A percentile compares a stretch with the other conserved stretches of the same genome.
phyloP scores from a whole-genome alignment of 2,888 invertebrate genomes.

The Pherbina coryleti region DNA sequence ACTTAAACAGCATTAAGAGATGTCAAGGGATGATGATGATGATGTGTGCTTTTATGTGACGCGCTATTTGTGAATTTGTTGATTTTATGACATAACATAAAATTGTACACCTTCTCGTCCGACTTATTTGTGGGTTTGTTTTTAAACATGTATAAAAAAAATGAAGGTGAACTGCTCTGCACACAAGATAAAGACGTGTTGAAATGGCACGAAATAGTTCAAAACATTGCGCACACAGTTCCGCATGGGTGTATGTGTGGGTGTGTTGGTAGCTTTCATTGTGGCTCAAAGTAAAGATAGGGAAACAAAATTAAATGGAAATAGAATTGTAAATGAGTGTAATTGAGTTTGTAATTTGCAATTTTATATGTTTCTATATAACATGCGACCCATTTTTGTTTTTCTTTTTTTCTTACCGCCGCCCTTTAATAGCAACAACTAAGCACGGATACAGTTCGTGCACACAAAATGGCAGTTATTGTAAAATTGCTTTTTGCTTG shows the following conservation, averaged over 20 bases:
- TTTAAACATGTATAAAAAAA: no score
- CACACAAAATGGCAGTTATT: neutral
- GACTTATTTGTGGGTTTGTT: no score
- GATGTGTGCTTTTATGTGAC: no score
- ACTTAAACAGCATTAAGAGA: no score
- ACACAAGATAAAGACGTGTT: no score
- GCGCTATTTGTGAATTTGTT: no score
- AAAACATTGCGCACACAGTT: neutral
- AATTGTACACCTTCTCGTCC: no score
- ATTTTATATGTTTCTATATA: conserved; percentile 9
- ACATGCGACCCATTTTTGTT: neutral
- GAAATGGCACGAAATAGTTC: no score
- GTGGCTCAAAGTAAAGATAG: neutral
- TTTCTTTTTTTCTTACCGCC: neutral
- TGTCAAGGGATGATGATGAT: no score
- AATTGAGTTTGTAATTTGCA: conserved; percentile 15
- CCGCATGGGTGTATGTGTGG: neutral
- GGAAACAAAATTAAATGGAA: neutral
- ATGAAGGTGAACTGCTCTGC: no score
- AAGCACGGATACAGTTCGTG: neutral
- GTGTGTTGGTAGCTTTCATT: neutral
- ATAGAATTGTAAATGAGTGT: conserved; percentile 14
- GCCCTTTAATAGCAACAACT: neutral
- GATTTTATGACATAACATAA: no score
- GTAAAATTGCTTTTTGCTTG: neutral